phyloP scores from a whole-genome alignment of 2,113 vertebrate genomes.

The Platysteira castanea region DNA sequence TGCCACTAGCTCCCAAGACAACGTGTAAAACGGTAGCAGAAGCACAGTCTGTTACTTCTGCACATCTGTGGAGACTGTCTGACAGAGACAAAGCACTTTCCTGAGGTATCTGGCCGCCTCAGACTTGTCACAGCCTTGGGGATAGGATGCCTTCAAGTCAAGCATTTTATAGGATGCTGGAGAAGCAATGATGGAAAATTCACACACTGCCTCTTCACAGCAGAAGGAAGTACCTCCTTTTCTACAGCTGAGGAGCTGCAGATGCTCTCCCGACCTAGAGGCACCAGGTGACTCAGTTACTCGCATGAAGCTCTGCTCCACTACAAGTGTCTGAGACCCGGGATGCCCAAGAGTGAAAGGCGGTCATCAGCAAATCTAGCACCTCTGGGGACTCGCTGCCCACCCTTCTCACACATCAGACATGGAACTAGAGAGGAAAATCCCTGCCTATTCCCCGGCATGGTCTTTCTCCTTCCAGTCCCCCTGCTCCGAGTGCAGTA shows the following conservation, averaged over 20 bases:
- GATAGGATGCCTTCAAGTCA: background rate
- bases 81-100: background rate
- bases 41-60: background rate
- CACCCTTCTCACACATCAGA: background rate
- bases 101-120: background rate
- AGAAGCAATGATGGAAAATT: background rate
- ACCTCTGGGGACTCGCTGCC: too few species aligned
- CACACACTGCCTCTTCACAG: background rate
- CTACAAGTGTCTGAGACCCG: background rate
- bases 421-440: background rate
- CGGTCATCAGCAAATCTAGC: rapidly evolving
- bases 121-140: background rate
- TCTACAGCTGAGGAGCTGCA: background rate
- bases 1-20: background rate
- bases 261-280: background rate
- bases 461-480: background rate
- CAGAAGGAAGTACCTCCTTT: background rate
- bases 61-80: background rate
- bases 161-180: background rate
- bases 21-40: background rate
- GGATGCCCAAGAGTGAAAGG: background rate
- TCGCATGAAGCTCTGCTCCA: rapidly evolving
- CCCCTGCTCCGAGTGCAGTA: background rate
- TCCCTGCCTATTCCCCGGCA: rapidly evolving
- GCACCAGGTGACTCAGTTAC: background rate